These are phyloP conservation scores for Mesorhabditis sp. DNA, from an alignment of 2,888 invertebrate species.

Conservation along the genomic window DNA sequence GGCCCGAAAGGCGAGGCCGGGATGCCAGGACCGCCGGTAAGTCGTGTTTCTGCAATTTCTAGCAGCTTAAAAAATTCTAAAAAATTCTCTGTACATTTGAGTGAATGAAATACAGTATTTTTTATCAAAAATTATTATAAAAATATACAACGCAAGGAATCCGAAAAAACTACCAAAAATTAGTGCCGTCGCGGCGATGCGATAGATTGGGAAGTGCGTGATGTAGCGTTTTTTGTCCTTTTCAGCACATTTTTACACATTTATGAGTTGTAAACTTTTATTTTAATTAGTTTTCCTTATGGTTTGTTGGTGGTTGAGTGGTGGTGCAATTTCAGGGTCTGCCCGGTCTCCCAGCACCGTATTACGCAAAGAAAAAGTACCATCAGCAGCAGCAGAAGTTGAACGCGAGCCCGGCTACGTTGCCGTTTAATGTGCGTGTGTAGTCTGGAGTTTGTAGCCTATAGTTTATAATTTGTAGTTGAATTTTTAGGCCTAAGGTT, in stretches of 20 bases:
- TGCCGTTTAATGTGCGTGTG: conserved; percentile 7
- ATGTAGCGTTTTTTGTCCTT: neutral
- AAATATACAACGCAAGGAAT: neutral
- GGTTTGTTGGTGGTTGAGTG: neutral
- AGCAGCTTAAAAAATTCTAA: too few relatives aligned
- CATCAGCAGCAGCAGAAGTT: conserved; percentile 21
- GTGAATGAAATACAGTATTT: too few relatives aligned
- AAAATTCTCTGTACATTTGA: too few relatives aligned
- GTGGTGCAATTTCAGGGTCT: conserved; percentile 23
- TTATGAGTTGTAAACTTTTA: neutral
- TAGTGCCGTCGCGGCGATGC: neutral
- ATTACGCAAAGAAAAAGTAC: conserved; percentile 24
- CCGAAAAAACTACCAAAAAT: neutral
- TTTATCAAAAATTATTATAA: too few relatives aligned
- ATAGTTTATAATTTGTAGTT: too few relatives aligned
- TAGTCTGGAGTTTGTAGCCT: neutral
- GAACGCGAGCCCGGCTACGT: conserved; percentile 13
- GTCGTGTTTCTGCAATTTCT: neutral
- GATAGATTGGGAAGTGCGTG: neutral
- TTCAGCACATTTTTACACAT: too few relatives aligned
- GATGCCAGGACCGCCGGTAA: conserved; percentile 2
- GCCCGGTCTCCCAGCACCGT: conserved; percentile 28
- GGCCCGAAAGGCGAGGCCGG: conserved; percentile 5
- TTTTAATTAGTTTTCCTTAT: neutral
- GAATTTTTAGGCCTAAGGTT: too few relatives aligned